Base-by-base conservation (phyloP, 2,113 vertebrate genomes). In the Xiphophorus couchianus region DNA sequence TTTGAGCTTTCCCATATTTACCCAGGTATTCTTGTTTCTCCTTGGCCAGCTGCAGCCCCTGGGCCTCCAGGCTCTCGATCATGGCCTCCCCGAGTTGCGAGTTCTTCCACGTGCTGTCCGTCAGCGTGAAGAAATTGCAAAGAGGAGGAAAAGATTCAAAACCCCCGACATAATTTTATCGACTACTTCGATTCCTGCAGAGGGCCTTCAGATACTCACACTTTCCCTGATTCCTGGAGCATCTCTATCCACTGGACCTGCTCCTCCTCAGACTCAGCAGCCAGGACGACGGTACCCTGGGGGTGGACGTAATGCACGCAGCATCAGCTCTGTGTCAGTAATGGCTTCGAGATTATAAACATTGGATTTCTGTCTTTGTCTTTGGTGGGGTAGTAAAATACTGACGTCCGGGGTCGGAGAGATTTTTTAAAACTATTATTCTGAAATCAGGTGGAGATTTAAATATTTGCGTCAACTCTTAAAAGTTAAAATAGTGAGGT, bases 11-110 rank as follows among this genome's bases (percentile, higher is more conserved):
- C 39, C 58, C 27, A 1, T 1, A 30, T 92, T 90, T 92, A 98
- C 98, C 97, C 91, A 99, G 94, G 81, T 99, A 99, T 64, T 97
- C 97, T 85, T 99, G 98, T 88, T 97, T 99, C 90, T 99, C 98
- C 87, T 98, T 99, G 67, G 98, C 96, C 85, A 99, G 91, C 93
- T 99, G 97, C 63, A 99, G 94, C 29, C 98, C 98, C 94, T 99
- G 97, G 63, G 97, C 97, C 92, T 98, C 97, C 89, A 99, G 94
- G 85, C 97, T 99, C 93, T 97, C 96, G 0, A 98, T 99, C 97
- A 99, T 99, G 83, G 98, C 98, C 92, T 98, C 97, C 51, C 98
- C 98, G 67, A 99, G 93, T 82, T 97, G 97, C 71, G 97, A 95
- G 29, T 98, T 99, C 92, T 95, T 98, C 97, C 97, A 99, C 8